These are phyloP conservation scores for Harpalus rufipes DNA, from an alignment of 2,888 invertebrate species.

Conservation along the genomic window DNA sequence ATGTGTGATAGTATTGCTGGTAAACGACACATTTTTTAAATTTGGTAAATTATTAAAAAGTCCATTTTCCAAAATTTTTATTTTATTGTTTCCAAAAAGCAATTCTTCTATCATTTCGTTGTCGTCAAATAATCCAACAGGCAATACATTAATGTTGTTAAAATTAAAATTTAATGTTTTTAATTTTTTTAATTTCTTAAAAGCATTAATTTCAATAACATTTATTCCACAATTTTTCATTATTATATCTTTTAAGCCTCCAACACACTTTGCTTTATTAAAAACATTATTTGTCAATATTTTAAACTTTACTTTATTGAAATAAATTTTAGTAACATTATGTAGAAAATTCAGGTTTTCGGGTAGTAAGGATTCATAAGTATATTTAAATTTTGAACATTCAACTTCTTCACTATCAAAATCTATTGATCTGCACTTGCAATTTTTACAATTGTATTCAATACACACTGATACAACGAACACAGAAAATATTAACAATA, in stretches of 20 bases:
- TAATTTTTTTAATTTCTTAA: neutral
- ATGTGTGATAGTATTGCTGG: neutral
- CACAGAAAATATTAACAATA: neutral
- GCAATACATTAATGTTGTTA: neutral
- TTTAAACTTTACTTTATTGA: neutral
- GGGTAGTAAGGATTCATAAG: neutral
- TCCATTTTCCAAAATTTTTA: conserved; percentile 2
- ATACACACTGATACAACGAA: neutral
- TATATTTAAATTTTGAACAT: neutral
- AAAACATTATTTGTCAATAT: neutral
- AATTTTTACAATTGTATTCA: neutral
- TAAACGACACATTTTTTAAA: neutral
- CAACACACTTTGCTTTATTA: neutral
- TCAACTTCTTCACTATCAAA: neutral
- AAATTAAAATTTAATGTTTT: neutral
- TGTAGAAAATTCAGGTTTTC: neutral
- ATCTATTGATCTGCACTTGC: neutral
- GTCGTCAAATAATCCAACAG: conserved; percentile 4
- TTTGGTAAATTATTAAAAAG: neutral
- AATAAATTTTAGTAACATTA: neutral
- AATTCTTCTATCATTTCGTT: neutral
- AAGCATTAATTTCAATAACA: neutral
- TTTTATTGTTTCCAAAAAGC: neutral
- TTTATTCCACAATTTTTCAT: neutral
- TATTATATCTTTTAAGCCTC: neutral